Evolutionary conservation across 2,113 vertebrate genomes (phyloP), one percentile per base, ranked within the genome.

Genomic region (Himantopus leucocephalus): DNA sequence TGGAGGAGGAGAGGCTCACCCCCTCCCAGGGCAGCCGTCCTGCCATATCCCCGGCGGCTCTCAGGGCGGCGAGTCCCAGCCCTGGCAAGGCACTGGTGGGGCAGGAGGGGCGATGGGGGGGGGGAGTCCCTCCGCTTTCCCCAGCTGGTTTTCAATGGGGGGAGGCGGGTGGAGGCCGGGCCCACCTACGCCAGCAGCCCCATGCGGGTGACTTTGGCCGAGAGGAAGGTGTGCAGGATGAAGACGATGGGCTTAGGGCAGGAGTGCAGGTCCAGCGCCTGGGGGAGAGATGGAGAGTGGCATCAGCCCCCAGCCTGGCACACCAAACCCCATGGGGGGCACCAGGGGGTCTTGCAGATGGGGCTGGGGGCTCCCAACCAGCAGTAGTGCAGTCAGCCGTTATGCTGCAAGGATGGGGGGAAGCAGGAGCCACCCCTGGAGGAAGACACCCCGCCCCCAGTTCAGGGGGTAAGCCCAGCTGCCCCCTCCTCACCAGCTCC

Each of bases 171-270:
- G 68, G 72, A 60, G 35, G 32, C 67, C 9, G 7, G 41, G 71
- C 18, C 81, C 47, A 97, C 98, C 92, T 97, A 99, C 21, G 98
- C 99, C 94, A 99, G 98, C 87, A 99, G 98, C 88, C 99, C 99
- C 99, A 99, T 98, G 32, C 99, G 99, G 41, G 99, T 99, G 96
- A 99, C 99, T 98, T 99, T 99, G 96, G 99, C 99, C 0, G 99
- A 99, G 79, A 99, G 98, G 98, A 99, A 99, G 14, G 99, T 99
- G 98, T 99, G 99, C 81, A 99, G 98, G 84, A 99, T 94, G 60
- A 99, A 99, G 59, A 99, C 99, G 60, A 99, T 98, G 4, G 99
- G 99, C 97, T 99, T 99, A 14, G 99, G 99, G 86, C 99, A 99
- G 4, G 99, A 99, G 94, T 99, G 99, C 92, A 99, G 98, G 97